Evolutionary conservation across 2,888 invertebrate genomes (phyloP).

Genomic region (Odontocerum albicorne): DNA sequence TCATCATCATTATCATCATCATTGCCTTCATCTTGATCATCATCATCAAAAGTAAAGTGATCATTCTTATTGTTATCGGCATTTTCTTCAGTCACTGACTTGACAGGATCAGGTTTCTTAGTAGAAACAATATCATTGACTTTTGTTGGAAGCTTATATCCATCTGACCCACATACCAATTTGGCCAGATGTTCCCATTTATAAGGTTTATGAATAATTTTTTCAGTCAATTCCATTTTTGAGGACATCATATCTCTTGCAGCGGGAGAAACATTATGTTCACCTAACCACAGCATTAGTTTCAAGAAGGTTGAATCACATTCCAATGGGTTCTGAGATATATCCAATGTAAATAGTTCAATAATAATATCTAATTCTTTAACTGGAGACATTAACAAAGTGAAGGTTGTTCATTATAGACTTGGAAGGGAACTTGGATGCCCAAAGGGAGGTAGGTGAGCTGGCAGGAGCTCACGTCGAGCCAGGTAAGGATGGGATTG

Average conservation of each 20-base stretch:
- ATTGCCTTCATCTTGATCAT: slow-evolving; percentile 33
- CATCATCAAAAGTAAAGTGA: slow-evolving; percentile 34
- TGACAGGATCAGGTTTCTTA: not conserved
- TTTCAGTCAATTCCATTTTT: slow-evolving; percentile 47
- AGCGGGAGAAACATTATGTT: slow-evolving; percentile 59
- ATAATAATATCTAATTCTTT: slow-evolving; percentile 62
- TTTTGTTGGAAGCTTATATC: too few relatives aligned
- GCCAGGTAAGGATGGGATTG: slow-evolving; percentile 61
- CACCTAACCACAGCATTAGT: slow-evolving; percentile 65
- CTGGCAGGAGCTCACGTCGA: slow-evolving; percentile 72
- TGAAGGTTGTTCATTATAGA: slow-evolving; percentile 58
- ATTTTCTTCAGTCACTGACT: not conserved
- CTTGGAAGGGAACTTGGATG: slow-evolving; percentile 52
- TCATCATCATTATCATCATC: slow-evolving; percentile 11
- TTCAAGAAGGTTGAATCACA: slow-evolving; percentile 70
- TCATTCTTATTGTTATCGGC: slow-evolving; percentile 4
- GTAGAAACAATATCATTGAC: slow-evolving; percentile 5
- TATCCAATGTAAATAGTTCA: slow-evolving; percentile 61
- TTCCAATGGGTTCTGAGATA: slow-evolving; percentile 66
- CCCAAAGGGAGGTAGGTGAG: slow-evolving; percentile 69
- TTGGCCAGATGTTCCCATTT: slow-evolving; percentile 56
- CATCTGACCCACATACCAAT: slow-evolving; percentile 48
- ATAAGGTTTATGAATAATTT: slow-evolving; percentile 47
- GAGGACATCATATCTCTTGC: slow-evolving; percentile 48
- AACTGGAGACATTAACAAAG: slow-evolving; percentile 62